Base-by-base conservation (phyloP, 2,113 vertebrate genomes). In the Thinocorus orbignyianus region DNA sequence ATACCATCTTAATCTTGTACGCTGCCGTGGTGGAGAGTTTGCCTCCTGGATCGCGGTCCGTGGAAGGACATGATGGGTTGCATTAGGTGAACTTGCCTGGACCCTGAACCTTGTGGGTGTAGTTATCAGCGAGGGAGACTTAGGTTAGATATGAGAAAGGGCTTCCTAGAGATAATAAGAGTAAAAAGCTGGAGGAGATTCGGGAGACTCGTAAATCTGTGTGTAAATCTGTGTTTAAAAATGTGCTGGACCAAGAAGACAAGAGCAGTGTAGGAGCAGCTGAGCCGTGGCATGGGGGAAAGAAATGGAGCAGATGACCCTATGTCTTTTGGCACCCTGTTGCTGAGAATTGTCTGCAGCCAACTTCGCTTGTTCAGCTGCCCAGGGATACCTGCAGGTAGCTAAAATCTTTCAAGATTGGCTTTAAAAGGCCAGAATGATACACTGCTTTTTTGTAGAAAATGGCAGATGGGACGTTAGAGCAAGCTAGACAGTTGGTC, bases 401-500 rank as follows among this genome's bases (percentile, higher is more conserved):
- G 70, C 85, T 95, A 88, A 91, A 90, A 87, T 80, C 68, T 88
- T 85, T 84, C 74, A 78, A 73, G 68, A 42, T 19, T 71, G 61
- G 17, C 66, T 94, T 92, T 90, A 37, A 90, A 86, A 94, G 79
- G 30, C 60, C 71, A 86, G 79, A 94, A 91, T 66, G 82, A 94
- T 72, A 51, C 35, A 31, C 23, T 57, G 3, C 0, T 26, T 87
- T 93, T 93, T 93, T 84, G 62, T 65, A 55, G 79, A 65, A 92
- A 57, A 33, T 86, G 78, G 90, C 90, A 96, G 91, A 95, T 95
- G 85, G 93, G 79, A 46, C 15, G 1, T 88, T 95, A 49, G 55
- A 93, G 94, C 55, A 93, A 95, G 76, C 82, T 92, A 73, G 66
- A 86, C 90, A 92, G 87, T 94, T 96, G 85, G 88, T 95, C 73